Evolutionary conservation across 2,797 vertebrate species (phyloP).

Genomic region (Cryptoprocta ferox): DNA sequence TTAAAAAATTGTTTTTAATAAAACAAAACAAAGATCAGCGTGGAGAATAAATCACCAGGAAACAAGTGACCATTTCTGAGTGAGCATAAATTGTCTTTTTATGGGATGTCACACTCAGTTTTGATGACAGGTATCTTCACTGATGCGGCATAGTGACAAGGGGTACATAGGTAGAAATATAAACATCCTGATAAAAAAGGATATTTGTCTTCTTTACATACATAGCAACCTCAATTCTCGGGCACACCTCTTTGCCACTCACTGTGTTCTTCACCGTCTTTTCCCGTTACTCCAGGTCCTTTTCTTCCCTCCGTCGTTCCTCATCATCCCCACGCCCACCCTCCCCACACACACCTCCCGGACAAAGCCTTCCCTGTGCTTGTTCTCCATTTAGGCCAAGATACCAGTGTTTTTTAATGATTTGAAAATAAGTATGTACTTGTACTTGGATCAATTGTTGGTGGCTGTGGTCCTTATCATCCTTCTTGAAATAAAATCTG

Average conservation of each 20-base stretch:
- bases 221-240: not conserved
- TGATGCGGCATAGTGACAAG: not conserved
- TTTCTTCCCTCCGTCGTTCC: not conserved
- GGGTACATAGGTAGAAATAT: not conserved
- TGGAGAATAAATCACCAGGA: not conserved
- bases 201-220: not conserved
- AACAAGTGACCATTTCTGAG: not conserved
- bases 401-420: not conserved
- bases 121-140: not conserved
- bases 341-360: not conserved
- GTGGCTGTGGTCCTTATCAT: not conserved
- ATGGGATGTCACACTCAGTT: not conserved
- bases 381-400: not conserved
- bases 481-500: not conserved
- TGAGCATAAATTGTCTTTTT: not conserved
- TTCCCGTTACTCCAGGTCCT: not conserved
- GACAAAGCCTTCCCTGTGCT: not conserved
- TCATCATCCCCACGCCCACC: not conserved
- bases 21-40: not conserved
- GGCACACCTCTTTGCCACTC: not conserved
- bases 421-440: not conserved
- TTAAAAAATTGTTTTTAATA: too few species aligned
- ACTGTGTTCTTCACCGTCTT: accelerated
- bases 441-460: not conserved
- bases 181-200: not conserved